Evolutionary conservation across 2,888 invertebrate species (phyloP).

Genomic region (Zele albiditarsus): DNA sequence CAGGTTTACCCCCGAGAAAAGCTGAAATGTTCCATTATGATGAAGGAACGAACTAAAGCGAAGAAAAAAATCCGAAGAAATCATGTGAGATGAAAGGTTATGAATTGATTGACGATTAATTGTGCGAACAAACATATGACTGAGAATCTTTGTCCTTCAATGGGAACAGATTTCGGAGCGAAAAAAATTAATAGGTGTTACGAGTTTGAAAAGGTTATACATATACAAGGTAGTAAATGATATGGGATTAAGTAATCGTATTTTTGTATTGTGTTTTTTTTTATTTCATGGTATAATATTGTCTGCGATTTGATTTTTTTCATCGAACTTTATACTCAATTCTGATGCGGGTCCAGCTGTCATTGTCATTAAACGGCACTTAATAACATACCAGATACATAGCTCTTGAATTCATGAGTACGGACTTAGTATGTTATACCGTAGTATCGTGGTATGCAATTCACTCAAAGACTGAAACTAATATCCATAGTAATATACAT

Average conservation of each 20-base stretch:
- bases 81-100: neutral
- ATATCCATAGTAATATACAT: slow-evolving; percentile 54
- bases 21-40: no score
- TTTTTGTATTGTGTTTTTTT: slow-evolving; percentile 63
- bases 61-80: no score
- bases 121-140: slow-evolving; percentile 39
- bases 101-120: slow-evolving; percentile 18
- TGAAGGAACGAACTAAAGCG: no score
- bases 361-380: slow-evolving; percentile 49
- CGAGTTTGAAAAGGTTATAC: slow-evolving; percentile 57
- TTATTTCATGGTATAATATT: slow-evolving; percentile 37
- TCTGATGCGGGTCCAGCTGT: slow-evolving; percentile 48
- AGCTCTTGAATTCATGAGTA: slow-evolving; percentile 2
- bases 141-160: slow-evolving; percentile 61
- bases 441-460: slow-evolving; percentile 58
- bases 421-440: slow-evolving; percentile 27
- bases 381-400: slow-evolving; percentile 36
- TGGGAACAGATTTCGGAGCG: slow-evolving; percentile 38
- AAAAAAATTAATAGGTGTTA: slow-evolving; percentile 5
- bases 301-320: neutral
- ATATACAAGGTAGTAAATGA: slow-evolving; percentile 47
- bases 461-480: slow-evolving; percentile 67
- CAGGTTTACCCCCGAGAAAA: no score
- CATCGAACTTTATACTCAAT: slow-evolving; percentile 45
- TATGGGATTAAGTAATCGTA: slow-evolving; percentile 60